Base-by-base conservation (phyloP, 2,888 invertebrate species). In the Campoplex nolae region DNA sequence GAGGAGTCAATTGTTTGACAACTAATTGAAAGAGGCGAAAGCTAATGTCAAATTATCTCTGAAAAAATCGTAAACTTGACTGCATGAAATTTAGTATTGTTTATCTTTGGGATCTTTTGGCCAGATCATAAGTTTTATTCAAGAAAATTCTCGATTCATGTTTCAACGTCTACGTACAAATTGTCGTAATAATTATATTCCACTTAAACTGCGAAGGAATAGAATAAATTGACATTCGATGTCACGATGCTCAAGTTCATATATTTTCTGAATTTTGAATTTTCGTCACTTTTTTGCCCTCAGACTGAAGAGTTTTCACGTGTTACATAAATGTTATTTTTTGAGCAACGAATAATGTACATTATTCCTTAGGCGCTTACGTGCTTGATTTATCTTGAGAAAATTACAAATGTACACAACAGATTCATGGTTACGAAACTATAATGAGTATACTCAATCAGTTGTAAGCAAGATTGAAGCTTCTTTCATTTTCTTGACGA, bases 401-500 rank as follows among this genome's bases (percentile, higher is more conserved):
- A 48, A 45, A 42, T 77, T 7, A 28, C 42, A 32, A 18, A 74
- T 68, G 23, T 68, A 68, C 42, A 62, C 32, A 62, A 62, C 62
- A 13, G 62, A 32, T 32, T 62, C 32, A 32, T 32, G 62, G 32
- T 32, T 62, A 42, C 16, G 35, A 51, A 58, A 23, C 45, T 23
- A 73, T 32, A 75, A 32, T 73, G 48, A 71, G 35, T 70, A 56
- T 68, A 16, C n/a, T 51, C 88, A 91, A 62, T 83, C 70, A 94
- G 89, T 93, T 94, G 73, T 94, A 97, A 18, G 97, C 96, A 23
- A 96, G 95, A 88, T 96, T 96, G 92, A 97, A 96, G 1, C 96
- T 96, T 90, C 96, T 94, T 90, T 97, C 97, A 89, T 97, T 97
- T 89, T 98, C 98, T 88, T 97, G 95, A 80, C 97, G 95, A 79